phyloP scores from a whole-genome alignment of 2,888 invertebrate genomes.

The Morpho achilles region DNA sequence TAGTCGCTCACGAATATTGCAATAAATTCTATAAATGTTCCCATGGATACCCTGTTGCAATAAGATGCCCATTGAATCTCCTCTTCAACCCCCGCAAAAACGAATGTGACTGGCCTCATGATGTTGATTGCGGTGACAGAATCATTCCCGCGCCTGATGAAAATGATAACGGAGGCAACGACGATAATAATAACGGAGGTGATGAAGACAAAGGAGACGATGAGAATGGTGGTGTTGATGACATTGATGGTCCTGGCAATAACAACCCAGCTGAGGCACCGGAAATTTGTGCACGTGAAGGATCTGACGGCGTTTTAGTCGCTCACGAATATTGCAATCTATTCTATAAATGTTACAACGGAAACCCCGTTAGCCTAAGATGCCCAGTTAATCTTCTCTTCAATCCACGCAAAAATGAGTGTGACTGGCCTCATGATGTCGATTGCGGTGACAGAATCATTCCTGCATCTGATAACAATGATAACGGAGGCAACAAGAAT shows the following conservation, averaged over 20 bases:
- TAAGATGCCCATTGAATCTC: slow-evolving; percentile 33
- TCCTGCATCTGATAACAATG: slow-evolving; percentile 17
- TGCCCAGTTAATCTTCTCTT: slow-evolving; percentile 35
- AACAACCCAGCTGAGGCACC: slow-evolving; percentile 32
- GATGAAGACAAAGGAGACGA: neutral
- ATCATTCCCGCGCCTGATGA: slow-evolving; percentile 22
- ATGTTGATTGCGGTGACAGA: slow-evolving; percentile 37
- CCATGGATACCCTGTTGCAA: slow-evolving; percentile 29
- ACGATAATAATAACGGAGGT: slow-evolving; percentile 1
- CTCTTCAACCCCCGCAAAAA: slow-evolving; percentile 35
- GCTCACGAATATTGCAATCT: slow-evolving; percentile 40
- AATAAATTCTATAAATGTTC: slow-evolving; percentile 40
- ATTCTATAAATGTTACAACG: slow-evolving; percentile 35
- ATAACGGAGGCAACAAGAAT: neutral
- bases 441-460: slow-evolving; percentile 35
- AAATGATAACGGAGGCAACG: slow-evolving; percentile 5
- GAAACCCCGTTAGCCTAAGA: slow-evolving; percentile 23
- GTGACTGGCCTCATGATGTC: slow-evolving; percentile 39
- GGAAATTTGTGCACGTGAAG: slow-evolving; percentile 31
- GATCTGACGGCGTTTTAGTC: slow-evolving; percentile 35
- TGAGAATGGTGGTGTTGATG: neutral
- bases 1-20: slow-evolving; percentile 43
- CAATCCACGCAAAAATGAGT: slow-evolving; percentile 33
- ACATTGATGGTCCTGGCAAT: slow-evolving; percentile 24
- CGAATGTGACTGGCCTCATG: slow-evolving; percentile 39